phyloP scores from a whole-genome alignment of 2,797 vertebrate genomes.

The Thripadectes ignobilis region DNA sequence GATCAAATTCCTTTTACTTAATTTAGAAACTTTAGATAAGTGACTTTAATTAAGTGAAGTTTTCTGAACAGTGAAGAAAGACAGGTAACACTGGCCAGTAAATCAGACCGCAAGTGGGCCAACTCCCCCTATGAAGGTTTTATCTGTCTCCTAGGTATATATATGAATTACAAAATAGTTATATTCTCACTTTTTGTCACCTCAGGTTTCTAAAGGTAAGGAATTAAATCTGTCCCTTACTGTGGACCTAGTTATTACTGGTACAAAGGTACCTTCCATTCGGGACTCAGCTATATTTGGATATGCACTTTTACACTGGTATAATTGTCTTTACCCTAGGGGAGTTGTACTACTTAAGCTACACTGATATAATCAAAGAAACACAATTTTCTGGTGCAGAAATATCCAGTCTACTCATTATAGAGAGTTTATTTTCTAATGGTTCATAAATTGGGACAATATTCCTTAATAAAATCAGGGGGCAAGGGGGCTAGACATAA shows the following conservation, averaged over 20 bases:
- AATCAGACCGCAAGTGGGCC: neutral
- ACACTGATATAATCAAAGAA: slow-evolving; percentile 27
- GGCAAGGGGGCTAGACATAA: neutral
- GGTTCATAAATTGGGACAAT: slow-evolving; percentile 20
- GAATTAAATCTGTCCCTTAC: slow-evolving; percentile 13
- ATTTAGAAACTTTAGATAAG: neutral
- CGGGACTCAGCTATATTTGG: slow-evolving; percentile 31
- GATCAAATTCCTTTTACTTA: neutral
- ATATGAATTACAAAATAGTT: neutral
- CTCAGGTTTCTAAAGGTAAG: slow-evolving; percentile 13
- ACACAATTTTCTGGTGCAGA: slow-evolving; percentile 43
- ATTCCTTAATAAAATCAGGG: neutral
- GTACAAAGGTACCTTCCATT: slow-evolving; percentile 33
- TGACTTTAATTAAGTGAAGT: neutral
- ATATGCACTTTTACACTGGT: slow-evolving; percentile 56
- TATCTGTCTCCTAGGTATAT: neutral
- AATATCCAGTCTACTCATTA: neutral
- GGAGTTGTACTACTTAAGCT: slow-evolving; percentile 65
- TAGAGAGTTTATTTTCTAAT: neutral
- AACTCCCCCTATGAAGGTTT: neutral
- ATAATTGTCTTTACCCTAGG: slow-evolving; percentile 56
- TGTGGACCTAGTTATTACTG: slow-evolving; percentile 51
- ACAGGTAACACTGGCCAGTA: neutral
- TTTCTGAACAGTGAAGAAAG: neutral
- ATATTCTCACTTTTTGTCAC: neutral